phyloP scores from a whole-genome alignment of 2,888 invertebrate genomes.

The Osmoderma eremita region DNA sequence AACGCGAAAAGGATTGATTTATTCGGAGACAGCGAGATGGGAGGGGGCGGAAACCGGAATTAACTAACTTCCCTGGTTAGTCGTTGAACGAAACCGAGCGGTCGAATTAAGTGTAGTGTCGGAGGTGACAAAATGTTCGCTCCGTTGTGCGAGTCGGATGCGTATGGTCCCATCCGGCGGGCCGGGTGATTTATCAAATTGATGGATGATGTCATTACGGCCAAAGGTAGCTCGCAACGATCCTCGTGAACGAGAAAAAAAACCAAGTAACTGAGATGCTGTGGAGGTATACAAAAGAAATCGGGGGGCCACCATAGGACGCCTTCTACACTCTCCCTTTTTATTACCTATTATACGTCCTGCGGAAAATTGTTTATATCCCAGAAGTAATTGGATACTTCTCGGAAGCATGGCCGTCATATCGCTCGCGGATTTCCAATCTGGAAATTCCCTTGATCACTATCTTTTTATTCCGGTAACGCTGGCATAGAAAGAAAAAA shows the following conservation, averaged over 20 bases:
- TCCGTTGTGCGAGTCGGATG: conserved; percentile 14
- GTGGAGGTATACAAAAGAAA: background rate
- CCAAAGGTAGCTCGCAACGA: conserved; percentile 28
- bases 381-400: no score
- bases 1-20: conserved; percentile 1
- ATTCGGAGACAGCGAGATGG: background rate
- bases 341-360: no score
- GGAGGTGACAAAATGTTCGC: conserved; percentile 39
- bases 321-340: no score
- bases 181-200: conserved; percentile 41
- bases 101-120: conserved; percentile 34
- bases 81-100: conserved; percentile 31
- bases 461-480: background rate
- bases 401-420: no score
- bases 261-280: conserved; percentile 1
- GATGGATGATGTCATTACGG: conserved; percentile 41
- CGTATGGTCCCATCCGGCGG: conserved; percentile 35
- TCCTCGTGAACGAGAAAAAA: conserved; percentile 16
- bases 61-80: conserved; percentile 27
- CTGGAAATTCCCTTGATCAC: background rate
- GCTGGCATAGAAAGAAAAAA: background rate
- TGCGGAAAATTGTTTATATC: no score
- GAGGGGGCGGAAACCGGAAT: conserved; percentile 18
- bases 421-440: no score
- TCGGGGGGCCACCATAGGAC: no score